These are phyloP conservation scores for Meandrina meandrites DNA, from an alignment of 92 coral and sea anemone species.

Conservation along the genomic window DNA sequence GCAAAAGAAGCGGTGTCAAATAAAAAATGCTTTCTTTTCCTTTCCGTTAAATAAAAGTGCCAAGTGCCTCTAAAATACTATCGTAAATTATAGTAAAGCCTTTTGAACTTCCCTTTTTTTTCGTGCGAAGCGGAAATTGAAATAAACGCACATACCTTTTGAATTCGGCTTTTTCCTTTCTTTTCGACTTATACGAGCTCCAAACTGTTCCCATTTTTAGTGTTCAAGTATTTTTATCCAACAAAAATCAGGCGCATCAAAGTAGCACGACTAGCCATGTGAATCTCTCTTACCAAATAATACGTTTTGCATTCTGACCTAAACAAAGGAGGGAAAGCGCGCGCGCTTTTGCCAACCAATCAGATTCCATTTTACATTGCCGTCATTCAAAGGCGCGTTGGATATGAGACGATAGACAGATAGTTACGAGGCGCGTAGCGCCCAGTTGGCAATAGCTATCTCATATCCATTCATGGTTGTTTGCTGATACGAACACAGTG, in stretches of 20 bases:
- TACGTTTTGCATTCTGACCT: not conserved
- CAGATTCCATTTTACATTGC: not conserved
- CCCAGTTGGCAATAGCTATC: too few relatives aligned
- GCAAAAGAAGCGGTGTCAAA: not conserved
- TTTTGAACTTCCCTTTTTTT: not conserved
- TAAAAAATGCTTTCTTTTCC: not conserved
- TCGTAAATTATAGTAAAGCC: not conserved
- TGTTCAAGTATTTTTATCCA: not conserved
- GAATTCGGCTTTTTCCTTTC: not conserved
- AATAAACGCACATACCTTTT: constrained; percentile 15
- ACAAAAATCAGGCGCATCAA: not conserved
- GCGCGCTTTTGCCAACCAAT: constrained; percentile 17
- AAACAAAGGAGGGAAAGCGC: not conserved
- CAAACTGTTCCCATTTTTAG: constrained; percentile 23
- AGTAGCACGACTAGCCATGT: not conserved
- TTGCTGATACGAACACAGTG: too few relatives aligned
- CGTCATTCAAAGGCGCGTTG: not conserved
- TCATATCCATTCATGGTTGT: too few relatives aligned
- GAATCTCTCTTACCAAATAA: too few relatives aligned
- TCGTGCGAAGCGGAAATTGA: not conserved
- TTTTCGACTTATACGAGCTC: not conserved
- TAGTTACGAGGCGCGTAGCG: too few relatives aligned
- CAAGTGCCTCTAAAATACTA: not conserved
- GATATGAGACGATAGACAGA: not conserved
- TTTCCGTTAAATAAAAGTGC: not conserved